Percentiles rank a stretch among this genome's conserved stretches.
These are phyloP conservation scores for Drosophila paracracens DNA, from an alignment of 2,888 invertebrate genomes.

Conservation along the genomic window DNA sequence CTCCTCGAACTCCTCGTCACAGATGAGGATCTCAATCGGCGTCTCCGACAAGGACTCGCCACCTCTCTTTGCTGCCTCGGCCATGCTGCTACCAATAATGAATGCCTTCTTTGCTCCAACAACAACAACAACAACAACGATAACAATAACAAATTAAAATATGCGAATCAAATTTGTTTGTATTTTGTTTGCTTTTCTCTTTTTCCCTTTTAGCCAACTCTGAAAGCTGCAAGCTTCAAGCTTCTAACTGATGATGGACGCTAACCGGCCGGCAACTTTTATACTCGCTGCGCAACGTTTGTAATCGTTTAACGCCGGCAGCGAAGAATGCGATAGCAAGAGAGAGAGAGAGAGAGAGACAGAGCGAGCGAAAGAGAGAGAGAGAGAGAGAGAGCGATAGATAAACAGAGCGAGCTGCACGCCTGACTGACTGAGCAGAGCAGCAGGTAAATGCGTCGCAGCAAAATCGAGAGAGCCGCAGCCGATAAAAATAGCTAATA, in stretches of 20 bases:
- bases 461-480: conserved; percentile 1
- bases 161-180: background rate
- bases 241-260: conserved; percentile 57
- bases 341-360: background rate
- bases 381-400: background rate
- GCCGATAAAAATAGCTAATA: conserved; percentile 30
- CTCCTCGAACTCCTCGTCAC: conserved; percentile 37
- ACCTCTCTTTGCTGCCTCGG: conserved; percentile 28
- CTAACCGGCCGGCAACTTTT: conserved; percentile 71
- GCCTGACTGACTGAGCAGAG: conserved; percentile 10
- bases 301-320: conserved; percentile 50
- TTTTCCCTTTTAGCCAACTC: conserved; percentile 7
- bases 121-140: background rate
- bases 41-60: conserved; percentile 27
- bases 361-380: background rate
- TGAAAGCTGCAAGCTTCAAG: conserved; percentile 47
- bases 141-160: background rate
- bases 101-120: background rate
- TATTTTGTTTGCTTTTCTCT: background rate
- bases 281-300: conserved; percentile 51
- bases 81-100: conserved; percentile 45
- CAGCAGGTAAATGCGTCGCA: conserved; percentile 7
- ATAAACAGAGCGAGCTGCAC: conserved; percentile 1
- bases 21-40: conserved; percentile 43
- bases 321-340: background rate